A percentile compares a stretch with the other conserved stretches of the same genome.
Conservation (phyloP, 2,113 vertebrate species). For the Eulacestoma nigropectus region DNA sequence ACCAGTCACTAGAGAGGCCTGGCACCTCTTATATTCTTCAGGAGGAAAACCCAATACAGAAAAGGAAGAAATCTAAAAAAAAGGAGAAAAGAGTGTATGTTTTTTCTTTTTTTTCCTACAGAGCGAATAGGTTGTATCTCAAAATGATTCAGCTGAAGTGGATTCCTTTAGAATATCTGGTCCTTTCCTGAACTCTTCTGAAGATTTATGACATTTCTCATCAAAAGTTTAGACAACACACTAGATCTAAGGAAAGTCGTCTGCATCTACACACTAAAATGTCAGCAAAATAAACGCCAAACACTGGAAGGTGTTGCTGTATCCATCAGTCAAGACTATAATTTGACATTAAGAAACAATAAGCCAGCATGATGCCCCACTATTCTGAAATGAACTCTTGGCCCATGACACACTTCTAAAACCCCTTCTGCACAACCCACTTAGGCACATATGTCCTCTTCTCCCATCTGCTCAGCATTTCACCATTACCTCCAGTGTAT, state of each 20-base stretch:
- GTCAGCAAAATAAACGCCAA: background rate
- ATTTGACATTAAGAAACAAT: constrained; percentile 12
- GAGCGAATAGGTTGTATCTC: background rate
- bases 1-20: background rate
- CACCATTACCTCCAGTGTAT: background rate
- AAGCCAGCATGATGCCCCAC: background rate
- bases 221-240: background rate
- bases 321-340: background rate
- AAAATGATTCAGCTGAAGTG: background rate
- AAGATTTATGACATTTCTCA: background rate
- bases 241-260: background rate
- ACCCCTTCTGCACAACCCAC: background rate
- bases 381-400: background rate
- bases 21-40: background rate
- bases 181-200: background rate
- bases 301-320: background rate
- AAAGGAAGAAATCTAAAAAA: background rate
- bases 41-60: rapidly evolving
- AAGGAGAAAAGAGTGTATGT: background rate
- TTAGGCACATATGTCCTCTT: constrained; percentile 8
- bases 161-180: background rate
- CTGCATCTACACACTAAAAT: background rate
- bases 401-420: background rate
- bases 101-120: background rate
- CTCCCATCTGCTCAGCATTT: constrained; percentile 1